These are phyloP conservation scores for Lithophane leautieri DNA, from an alignment of 2,888 invertebrate species.

Conservation along the genomic window DNA sequence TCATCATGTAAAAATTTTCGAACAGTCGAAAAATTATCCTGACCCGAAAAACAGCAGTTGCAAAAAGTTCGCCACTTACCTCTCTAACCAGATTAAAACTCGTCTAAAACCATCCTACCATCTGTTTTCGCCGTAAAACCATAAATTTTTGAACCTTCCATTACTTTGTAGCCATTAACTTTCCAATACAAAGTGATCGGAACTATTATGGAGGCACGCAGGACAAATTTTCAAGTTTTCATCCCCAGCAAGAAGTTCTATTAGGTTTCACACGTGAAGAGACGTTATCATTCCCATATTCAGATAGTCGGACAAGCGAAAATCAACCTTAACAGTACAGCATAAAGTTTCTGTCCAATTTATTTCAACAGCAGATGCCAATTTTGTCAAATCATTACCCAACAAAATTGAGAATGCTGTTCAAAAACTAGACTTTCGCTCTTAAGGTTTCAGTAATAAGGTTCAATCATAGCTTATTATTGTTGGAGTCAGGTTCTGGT, in stretches of 20 bases:
- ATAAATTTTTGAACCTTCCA: constrained; percentile 16
- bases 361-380: constrained; percentile 38
- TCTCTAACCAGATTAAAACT: constrained; percentile 28
- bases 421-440: constrained; percentile 30
- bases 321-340: constrained; percentile 23
- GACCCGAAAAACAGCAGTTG: background rate
- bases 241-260: constrained; percentile 52
- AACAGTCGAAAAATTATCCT: background rate
- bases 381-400: constrained; percentile 53
- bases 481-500: constrained; percentile 24
- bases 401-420: constrained; percentile 40
- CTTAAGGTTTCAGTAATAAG: constrained; percentile 30
- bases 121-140: constrained; percentile 43
- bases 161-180: constrained; percentile 38
- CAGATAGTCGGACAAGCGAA: constrained; percentile 2
- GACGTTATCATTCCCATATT: constrained; percentile 15
- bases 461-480: constrained; percentile 17
- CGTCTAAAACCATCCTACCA: constrained; percentile 11
- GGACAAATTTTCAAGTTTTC: constrained; percentile 65
- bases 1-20: background rate
- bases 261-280: constrained; percentile 65
- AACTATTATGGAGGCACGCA: constrained; percentile 65
- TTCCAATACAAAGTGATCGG: constrained; percentile 63
- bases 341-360: constrained; percentile 19
- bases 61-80: constrained; percentile 10